Conservation (phyloP, 2,113 vertebrate species). For the Psilopsiagon aymara region DNA sequence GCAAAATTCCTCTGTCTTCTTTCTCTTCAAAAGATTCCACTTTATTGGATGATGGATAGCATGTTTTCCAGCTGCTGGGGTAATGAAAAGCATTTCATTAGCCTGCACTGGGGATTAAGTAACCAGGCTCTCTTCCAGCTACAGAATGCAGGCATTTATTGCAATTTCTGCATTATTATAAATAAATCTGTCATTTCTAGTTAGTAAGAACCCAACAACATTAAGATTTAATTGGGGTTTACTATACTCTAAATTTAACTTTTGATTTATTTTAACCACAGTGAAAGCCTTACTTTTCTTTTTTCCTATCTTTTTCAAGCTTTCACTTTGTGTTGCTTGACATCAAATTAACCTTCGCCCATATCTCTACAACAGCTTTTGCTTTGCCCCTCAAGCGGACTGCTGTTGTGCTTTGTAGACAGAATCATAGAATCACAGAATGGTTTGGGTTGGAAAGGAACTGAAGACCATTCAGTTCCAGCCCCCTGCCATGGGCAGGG, state of each 20-base stretch:
- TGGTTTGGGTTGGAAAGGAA: background rate
- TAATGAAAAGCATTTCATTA: conserved; percentile 56
- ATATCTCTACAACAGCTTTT: background rate
- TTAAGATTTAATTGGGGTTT: background rate
- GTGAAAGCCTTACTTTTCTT: background rate
- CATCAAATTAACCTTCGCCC: background rate
- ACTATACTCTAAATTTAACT: background rate
- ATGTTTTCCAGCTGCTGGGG: conserved; percentile 12
- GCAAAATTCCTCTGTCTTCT: background rate
- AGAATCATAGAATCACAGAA: background rate
- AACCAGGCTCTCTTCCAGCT: conserved; percentile 27
- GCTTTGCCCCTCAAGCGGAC: background rate
- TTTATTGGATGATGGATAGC: background rate
- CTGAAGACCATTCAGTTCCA: background rate
- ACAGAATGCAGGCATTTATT: background rate
- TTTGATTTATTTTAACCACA: background rate
- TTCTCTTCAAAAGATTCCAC: background rate
- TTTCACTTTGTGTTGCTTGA: background rate
- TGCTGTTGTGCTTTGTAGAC: background rate
- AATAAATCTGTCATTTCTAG: conserved; percentile 31
- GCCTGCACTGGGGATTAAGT: conserved; percentile 22
- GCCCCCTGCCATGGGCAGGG: background rate
- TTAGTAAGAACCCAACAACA: background rate
- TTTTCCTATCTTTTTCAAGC: background rate
- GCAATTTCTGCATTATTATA: conserved; percentile 42